Evolutionary conservation across 1,140 invertebrate genomes (phyloP).

Genomic region (Trichonephila clavipes): DNA sequence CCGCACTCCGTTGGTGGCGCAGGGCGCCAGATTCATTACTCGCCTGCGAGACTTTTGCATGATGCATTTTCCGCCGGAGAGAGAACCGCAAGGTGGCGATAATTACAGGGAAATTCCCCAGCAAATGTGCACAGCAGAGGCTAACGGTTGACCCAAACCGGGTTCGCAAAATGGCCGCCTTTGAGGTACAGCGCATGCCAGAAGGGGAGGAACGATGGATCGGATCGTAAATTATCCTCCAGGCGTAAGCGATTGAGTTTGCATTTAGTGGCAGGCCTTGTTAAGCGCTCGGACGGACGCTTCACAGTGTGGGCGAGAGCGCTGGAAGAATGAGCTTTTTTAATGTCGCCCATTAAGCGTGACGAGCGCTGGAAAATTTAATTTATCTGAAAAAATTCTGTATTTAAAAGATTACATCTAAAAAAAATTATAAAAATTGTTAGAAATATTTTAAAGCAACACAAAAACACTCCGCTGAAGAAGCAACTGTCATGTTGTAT

Average conservation of each 20-base stretch:
- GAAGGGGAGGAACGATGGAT: neutral
- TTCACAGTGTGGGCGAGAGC: neutral
- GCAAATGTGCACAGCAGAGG: neutral
- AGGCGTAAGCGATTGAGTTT: constrained; percentile 17
- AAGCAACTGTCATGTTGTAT: too few relatives aligned
- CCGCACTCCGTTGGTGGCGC: neutral
- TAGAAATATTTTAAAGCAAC: too few relatives aligned
- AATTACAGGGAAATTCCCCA: constrained; percentile 64
- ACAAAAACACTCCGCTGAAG: too few relatives aligned
- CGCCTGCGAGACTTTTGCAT: constrained; percentile 19
- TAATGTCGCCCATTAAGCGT: too few relatives aligned
- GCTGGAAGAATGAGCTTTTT: neutral
- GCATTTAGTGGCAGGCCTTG: constrained; percentile 5
- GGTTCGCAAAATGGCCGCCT: constrained; percentile 59
- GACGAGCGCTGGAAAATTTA: too few relatives aligned
- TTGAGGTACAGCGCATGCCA: constrained; percentile 40
- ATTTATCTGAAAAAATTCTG: too few relatives aligned
- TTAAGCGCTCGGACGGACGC: neutral
- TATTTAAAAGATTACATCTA: too few relatives aligned
- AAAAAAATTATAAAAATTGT: too few relatives aligned
- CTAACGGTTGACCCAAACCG: constrained; percentile 65
- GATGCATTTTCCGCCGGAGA: constrained; percentile 41
- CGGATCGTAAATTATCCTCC: constrained; percentile 18
- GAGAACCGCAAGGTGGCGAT: constrained; percentile 65
- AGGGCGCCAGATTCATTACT: constrained; percentile 9